Evolutionary conservation across 2,888 invertebrate species (phyloP), one percentile per base, ranked within the genome.

Genomic region (Petrophora chlorosata): DNA sequence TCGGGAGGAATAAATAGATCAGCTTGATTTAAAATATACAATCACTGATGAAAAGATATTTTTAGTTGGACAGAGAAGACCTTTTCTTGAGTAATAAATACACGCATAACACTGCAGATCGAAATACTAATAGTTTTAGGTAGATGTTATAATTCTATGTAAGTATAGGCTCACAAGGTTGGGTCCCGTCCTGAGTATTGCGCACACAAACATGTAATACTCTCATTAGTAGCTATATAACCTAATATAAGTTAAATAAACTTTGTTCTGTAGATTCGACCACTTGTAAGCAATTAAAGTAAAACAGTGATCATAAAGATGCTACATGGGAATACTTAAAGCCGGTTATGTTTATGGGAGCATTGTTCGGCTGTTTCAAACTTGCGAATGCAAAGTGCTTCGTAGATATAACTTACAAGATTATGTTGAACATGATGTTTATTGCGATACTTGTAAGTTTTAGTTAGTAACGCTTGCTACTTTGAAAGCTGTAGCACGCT

Each of bases 231-330:
- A n/a, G n/a, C n/a, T n/a, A n/a, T n/a, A n/a, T n/a, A n/a, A n/a
- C n/a, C 3, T 16, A 16, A 16, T 16, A 16, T 16, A 16, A n/a
- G 23, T 14, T 13, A 16, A 33, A 9, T 41, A 16, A 16, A 29
- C 9, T 32, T 32, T 13, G n/a, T 19, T 12, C 17, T 17, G 41
- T 23, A 34, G 13, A 33, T 25, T 45, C 33, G 28, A 13, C 19
- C 46, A 46, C 46, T 46, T 46, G 46, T 34, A 23, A 22, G 40
- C 38, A 42, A 48, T 38, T 28, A 42, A 38, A 32, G 28, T 25
- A 5, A 22, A 26, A 40, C 19, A 34, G n/a, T 10, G 25, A 12
- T 42, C 10, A 26, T 33, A 42, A 48, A 48, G 13, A 30, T 14
- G 30, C 15, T 26, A 14, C 41, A 41, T 26, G 30, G 13, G 30